phyloP scores from a whole-genome alignment of 2,888 invertebrate species.

The Monopis laevigella region DNA sequence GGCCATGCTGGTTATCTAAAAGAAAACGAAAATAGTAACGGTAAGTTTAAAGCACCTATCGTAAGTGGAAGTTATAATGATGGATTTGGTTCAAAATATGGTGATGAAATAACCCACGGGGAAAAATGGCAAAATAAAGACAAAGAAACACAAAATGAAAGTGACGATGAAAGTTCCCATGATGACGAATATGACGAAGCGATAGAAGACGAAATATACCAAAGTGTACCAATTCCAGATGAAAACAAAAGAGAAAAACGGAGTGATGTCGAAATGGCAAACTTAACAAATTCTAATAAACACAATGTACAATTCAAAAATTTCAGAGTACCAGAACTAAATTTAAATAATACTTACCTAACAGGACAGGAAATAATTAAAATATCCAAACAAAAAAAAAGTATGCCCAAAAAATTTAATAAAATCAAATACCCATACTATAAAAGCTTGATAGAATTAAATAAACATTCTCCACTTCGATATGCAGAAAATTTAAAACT shows the following conservation, averaged over 20 bases:
- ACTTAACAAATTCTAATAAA: conserved; percentile 16
- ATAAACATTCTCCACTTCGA: conserved; percentile 69
- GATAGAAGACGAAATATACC: conserved; percentile 27
- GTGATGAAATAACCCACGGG: conserved; percentile 36
- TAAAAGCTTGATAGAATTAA: conserved; percentile 38
- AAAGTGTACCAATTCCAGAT: conserved; percentile 20
- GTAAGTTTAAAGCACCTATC: conserved; percentile 48
- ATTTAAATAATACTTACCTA: conserved; percentile 37
- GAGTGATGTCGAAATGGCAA: neutral
- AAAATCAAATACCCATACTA: conserved; percentile 75
- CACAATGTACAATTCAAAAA: conserved; percentile 36
- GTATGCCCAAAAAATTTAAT: conserved; percentile 21
- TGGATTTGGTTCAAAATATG: conserved; percentile 32
- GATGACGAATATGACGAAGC: conserved; percentile 37
- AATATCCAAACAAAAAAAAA: conserved; percentile 26
- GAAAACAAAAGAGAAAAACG: conserved; percentile 16
- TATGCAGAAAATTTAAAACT: conserved; percentile 72
- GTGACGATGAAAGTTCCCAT: conserved; percentile 38
- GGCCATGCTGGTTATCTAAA: conserved; percentile 57
- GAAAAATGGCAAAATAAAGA: conserved; percentile 46
- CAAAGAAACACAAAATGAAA: conserved; percentile 34
- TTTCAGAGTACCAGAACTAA: conserved; percentile 38
- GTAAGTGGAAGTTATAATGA: conserved; percentile 36
- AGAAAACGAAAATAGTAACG: conserved; percentile 45
- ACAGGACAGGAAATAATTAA: conserved; percentile 31